Base-by-base conservation (phyloP, 2,113 vertebrate species). In the Pterophyllum scalare region DNA sequence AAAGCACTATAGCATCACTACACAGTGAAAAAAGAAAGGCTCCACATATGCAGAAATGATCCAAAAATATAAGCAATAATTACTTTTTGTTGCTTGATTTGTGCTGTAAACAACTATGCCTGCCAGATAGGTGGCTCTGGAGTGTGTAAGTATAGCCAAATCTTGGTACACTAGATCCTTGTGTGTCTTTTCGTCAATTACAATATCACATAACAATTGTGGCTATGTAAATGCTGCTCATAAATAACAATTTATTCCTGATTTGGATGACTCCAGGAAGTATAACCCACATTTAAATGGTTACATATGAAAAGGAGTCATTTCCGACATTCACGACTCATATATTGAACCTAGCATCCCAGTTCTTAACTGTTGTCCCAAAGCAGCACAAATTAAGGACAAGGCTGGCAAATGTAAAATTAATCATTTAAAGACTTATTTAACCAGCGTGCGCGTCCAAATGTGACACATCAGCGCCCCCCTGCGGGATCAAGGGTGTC, bases 391-490 rank as follows among this genome's bases (percentile, higher is more conserved):
- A 26, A 78, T 20, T 28, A 10, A 60, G 64, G 38, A 61, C 31
- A 75, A 15, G 3, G n/a, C 20, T 49, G 19, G 0, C 19, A 60
- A 75, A 75, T 61, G 31, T 28, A 75, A 75, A 79, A 79, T 75
- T 1, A 77, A 82, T 78, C 1, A 52, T 61, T 49, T 49, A 8
- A 2, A 10, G 2, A 20, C 6, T 54, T 60, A 19, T 58, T 79
- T n/a, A 20, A 77, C 19, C 2, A 3, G 5, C 4, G 5, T 6
- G 11, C 17, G 31, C 24, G 13, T 28, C 72, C n/a, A 77, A 85
- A 46, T 35, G 12, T 33, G 9, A 59, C n/a, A 5, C 74, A 86
- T 86, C 75, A 91, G 38, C 84, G 7, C 78, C 89, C 77, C 77
- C 40, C 92, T 92, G 57, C 62, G 81, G 93, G 8, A 14, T 20